phyloP scores from a whole-genome alignment of 2,888 invertebrate genomes.

The Eledone cirrhosa region DNA sequence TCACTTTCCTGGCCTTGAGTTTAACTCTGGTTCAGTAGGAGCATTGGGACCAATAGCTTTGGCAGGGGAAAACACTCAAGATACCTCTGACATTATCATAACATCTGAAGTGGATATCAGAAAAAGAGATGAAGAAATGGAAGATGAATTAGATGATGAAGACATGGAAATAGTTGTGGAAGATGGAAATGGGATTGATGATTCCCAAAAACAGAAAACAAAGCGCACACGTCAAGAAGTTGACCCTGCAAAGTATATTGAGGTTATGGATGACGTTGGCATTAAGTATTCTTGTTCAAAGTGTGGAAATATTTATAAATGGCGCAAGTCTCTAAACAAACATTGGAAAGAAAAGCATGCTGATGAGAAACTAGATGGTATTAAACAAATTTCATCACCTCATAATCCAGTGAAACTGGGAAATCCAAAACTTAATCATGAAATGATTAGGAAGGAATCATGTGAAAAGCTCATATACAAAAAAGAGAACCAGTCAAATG shows the following conservation, averaged over 20 bases:
- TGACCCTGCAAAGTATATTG: conserved; percentile 62
- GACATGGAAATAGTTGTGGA: conserved; percentile 30
- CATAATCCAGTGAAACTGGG: not conserved
- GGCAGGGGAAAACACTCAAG: conserved; percentile 10
- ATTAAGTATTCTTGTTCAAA: conserved; percentile 66
- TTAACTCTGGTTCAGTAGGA: not conserved
- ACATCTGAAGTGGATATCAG: conserved; percentile 36
- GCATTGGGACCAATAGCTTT: conserved; percentile 27
- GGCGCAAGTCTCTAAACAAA: conserved; percentile 66
- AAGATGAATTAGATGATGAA: conserved; percentile 44
- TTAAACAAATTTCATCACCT: not conserved
- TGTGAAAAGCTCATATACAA: conserved; percentile 1
- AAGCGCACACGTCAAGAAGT: conserved; percentile 60
- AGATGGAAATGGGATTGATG: conserved; percentile 27
- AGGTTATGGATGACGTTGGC: conserved; percentile 60
- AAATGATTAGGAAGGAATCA: not conserved
- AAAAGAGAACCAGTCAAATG: conserved; percentile 5
- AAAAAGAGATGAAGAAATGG: conserved; percentile 27
- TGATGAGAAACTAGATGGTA: conserved; percentile 45
- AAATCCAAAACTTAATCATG: conserved; percentile 2
- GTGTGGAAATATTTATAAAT: conserved; percentile 66
- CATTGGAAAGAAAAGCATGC: conserved; percentile 68
- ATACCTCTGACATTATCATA: conserved; percentile 40
- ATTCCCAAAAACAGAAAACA: conserved; percentile 44
- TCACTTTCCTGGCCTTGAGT: conserved; percentile 50